phyloP scores from a whole-genome alignment of 2,888 invertebrate genomes.

The Heliconius ismenius region DNA sequence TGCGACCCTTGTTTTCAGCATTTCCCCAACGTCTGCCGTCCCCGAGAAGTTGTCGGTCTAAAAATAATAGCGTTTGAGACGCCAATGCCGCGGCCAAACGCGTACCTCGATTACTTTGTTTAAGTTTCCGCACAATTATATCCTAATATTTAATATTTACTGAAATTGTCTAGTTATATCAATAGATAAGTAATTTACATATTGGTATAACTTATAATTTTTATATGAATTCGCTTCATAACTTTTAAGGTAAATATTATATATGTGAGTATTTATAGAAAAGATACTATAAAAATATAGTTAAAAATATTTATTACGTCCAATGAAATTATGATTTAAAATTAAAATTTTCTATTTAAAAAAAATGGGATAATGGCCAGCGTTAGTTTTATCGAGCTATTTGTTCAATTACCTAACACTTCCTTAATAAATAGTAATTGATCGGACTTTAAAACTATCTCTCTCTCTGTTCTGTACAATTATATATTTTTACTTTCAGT shows the following conservation, averaged over 20 bases:
- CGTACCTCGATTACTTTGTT: slow-evolving; percentile 55
- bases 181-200: background rate
- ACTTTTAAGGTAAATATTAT: too few species aligned
- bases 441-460: too few species aligned
- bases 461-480: too few species aligned
- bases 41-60: slow-evolving; percentile 48
- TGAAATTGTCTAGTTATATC: background rate
- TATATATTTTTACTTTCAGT: too few species aligned
- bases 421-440: background rate
- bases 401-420: background rate
- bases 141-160: slow-evolving; percentile 3
- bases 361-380: too few species aligned
- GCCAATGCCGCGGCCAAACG: slow-evolving; percentile 58
- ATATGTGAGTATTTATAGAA: too few species aligned
- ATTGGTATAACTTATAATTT: background rate
- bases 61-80: slow-evolving; percentile 54
- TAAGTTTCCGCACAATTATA: slow-evolving; percentile 32
- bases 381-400: background rate
- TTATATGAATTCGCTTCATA: background rate
- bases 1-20: slow-evolving; percentile 47
- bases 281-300: too few species aligned
- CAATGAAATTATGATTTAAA: too few species aligned
- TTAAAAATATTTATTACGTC: too few species aligned
- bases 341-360: too few species aligned
- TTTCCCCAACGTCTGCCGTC: slow-evolving; percentile 48